Evolutionary conservation across 2,888 invertebrate species (phyloP), one percentile per base, ranked within the genome.

Genomic region (Hecatera dysodea): DNA sequence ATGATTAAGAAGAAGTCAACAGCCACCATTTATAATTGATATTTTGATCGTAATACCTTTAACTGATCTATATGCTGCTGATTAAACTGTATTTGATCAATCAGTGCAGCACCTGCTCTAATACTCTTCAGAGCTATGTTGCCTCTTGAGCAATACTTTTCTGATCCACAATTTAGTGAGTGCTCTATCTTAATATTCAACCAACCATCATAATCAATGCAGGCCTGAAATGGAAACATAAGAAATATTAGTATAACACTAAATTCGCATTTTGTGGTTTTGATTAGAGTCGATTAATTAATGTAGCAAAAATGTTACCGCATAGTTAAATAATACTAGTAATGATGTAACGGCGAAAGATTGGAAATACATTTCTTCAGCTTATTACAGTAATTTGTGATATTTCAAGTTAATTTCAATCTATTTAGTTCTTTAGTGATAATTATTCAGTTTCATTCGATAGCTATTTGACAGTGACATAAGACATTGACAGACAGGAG

Each of bases 201-300:
- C 97, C 97, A 97, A 42, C 97, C 97, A 92, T 98, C 98, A 86
- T 97, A 97, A 87, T 98, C 98, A 77, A 98, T 90, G 68, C 92
- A 89, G 44, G 81, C 71, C 96, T 96, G 85, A 78, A 92, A 92
- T 17, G 59, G 27, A 63, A 69, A 33, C 19, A 59, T 12, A 36
- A 53, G 11, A 27, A 48, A 29, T 44, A 33, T 42, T 50, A 50
- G 5, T 46, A 27, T 24, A 17, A 53, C 1, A 48, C 0, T 19
- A 19, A n/a, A 57, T n/a, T 12, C 0, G 8, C 24, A 59, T 8
- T 17, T 12, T 39, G n/a, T 29, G 36, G 36, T 0, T 44, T 27
- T 7, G 4, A 33, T 17, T 27, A 56, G 22, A n/a, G n/a, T 33
- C 0, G 7, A 22, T 19, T 11, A 53, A n/a, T 27, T 12, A 29